Conservation (phyloP, 1,140 invertebrate genomes). For the Drosophila malerkotliana region DNA sequence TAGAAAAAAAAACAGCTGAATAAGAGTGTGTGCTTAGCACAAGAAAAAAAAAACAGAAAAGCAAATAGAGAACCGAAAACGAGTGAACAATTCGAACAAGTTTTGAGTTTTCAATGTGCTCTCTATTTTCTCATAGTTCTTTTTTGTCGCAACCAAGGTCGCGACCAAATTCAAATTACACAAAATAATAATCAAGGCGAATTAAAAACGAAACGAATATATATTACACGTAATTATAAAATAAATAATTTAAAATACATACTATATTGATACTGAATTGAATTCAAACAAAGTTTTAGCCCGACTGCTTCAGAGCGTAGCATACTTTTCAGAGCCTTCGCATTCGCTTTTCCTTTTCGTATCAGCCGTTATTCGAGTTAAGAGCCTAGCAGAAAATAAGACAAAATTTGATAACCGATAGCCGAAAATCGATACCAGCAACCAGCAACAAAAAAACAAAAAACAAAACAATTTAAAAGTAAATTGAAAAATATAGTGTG, state of each 20-base stretch:
- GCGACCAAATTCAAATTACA: conserved; percentile 24
- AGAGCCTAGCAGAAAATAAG: conserved; percentile 2
- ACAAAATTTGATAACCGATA: conserved; percentile 17
- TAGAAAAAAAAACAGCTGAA: conserved; percentile 10
- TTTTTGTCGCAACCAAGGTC: conserved; percentile 42
- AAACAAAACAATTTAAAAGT: conserved; percentile 10
- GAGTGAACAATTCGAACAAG: conserved; percentile 54
- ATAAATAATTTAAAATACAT: conserved; percentile 45
- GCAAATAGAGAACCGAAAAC: conserved; percentile 43
- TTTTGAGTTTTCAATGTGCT: conserved; percentile 57
- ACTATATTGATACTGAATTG: conserved; percentile 45
- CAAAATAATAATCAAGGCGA: conserved; percentile 13
- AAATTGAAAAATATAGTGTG: conserved; percentile 11
- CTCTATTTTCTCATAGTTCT: conserved; percentile 54
- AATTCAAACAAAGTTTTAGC: conserved; percentile 57
- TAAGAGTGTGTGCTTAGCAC: conserved; percentile 26
- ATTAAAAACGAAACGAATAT: conserved; percentile 35
- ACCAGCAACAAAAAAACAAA: background rate
- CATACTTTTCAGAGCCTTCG: conserved; percentile 45
- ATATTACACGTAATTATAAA: conserved; percentile 53
- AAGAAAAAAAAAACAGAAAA: conserved; percentile 15
- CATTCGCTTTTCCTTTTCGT: conserved; percentile 47
- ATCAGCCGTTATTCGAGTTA: conserved; percentile 17
- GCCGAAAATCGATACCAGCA: conserved; percentile 1
- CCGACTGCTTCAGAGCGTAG: conserved; percentile 35